phyloP scores from a whole-genome alignment of 2,888 invertebrate species.

The Mactromeris polynyma region DNA sequence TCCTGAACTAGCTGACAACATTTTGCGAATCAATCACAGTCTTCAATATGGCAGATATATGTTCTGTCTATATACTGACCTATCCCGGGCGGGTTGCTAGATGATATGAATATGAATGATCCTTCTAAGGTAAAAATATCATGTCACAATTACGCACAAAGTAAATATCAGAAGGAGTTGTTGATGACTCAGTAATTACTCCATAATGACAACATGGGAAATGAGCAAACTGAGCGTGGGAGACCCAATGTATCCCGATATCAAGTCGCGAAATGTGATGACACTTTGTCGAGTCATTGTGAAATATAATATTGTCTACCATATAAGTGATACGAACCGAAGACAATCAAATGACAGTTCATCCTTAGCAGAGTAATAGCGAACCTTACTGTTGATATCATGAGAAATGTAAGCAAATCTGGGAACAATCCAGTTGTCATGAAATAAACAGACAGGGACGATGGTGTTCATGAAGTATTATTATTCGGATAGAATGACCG shows the following conservation, averaged over 20 bases:
- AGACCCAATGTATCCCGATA: not conserved
- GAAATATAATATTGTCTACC: not conserved
- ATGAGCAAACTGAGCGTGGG: constrained; percentile 8
- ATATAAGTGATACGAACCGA: not conserved
- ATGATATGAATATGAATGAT: too few relatives aligned
- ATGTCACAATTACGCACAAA: too few relatives aligned
- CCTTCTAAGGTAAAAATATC: too few relatives aligned
- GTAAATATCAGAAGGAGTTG: not conserved
- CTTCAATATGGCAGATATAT: too few relatives aligned
- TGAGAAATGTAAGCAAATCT: constrained; percentile 16
- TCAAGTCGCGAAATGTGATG: constrained; percentile 4
- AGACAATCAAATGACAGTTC: constrained; percentile 14
- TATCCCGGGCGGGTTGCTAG: too few relatives aligned
- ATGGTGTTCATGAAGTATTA: constrained; percentile 26
- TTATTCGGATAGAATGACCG: constrained; percentile 30
- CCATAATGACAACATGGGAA: not conserved
- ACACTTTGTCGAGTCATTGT: constrained; percentile 18
- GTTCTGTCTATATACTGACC: too few relatives aligned
- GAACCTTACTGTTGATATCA: not conserved
- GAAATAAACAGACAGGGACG: constrained; percentile 3
- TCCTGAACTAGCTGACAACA: too few relatives aligned
- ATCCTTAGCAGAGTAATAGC: not conserved
- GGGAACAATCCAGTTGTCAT: constrained; percentile 28
- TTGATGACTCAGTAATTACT: not conserved
- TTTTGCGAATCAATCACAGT: too few relatives aligned